phyloP scores from a whole-genome alignment of 2,888 invertebrate species.

The Syrphus vitripennis region DNA sequence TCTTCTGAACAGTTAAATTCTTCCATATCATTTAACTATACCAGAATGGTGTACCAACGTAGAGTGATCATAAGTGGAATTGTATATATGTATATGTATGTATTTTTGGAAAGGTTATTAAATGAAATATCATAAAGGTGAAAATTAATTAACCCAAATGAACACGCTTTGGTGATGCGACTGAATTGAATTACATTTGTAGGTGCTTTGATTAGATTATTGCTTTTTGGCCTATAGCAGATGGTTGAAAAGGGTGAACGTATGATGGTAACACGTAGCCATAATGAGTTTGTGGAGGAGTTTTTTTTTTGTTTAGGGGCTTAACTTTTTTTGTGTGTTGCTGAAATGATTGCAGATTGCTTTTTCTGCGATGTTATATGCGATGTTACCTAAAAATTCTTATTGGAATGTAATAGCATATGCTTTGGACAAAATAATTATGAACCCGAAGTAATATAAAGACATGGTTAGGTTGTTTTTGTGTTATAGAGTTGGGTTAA shows the following conservation, averaged over 20 bases:
- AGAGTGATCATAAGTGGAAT: background rate
- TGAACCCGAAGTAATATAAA: too few species aligned
- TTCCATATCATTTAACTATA: background rate
- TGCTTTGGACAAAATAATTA: too few species aligned
- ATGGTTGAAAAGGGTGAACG: background rate
- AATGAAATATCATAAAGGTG: background rate
- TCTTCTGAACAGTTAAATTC: background rate
- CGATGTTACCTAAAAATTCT: too few species aligned
- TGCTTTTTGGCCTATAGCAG: background rate
- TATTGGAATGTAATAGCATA: too few species aligned
- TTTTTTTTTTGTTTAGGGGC: too few species aligned
- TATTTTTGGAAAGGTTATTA: background rate
- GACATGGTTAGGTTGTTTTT: too few species aligned
- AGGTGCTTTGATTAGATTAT: background rate
- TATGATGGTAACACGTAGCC: background rate
- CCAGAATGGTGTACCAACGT: too few species aligned
- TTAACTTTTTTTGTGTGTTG: too few species aligned
- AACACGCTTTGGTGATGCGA: background rate
- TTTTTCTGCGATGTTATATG: too few species aligned
- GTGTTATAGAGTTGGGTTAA: too few species aligned
- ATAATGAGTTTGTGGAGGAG: background rate
- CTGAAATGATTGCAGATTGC: background rate
- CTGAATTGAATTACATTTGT: slow-evolving; percentile 3
- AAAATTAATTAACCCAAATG: background rate
- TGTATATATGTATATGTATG: too few species aligned